Evolutionary conservation across 2,888 invertebrate genomes (phyloP).

Genomic region (Cecidostiba fungosa): DNA sequence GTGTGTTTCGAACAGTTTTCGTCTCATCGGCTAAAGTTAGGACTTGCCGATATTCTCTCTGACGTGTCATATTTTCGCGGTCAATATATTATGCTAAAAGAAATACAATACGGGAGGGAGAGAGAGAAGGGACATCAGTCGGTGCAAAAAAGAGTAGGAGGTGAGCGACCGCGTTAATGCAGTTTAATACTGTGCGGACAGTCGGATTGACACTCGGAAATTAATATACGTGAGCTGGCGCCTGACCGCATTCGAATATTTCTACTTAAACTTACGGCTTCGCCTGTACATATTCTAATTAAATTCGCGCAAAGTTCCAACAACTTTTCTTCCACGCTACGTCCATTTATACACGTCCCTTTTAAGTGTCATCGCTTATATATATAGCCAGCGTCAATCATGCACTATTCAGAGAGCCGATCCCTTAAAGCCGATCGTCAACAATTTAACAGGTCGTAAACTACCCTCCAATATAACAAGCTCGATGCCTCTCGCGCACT

Average conservation of each 20-base stretch:
- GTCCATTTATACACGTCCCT: no score
- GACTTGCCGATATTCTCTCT: no score
- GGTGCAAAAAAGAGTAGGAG: neutral
- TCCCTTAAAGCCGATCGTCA: neutral
- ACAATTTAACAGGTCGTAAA: conserved; percentile 1
- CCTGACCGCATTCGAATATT: neutral
- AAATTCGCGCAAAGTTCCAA: neutral
- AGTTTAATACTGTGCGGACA: neutral
- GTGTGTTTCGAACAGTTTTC: no score
- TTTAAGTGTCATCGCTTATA: no score
- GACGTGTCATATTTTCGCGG: no score
- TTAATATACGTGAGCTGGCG: neutral
- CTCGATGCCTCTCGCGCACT: neutral
- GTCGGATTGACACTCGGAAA: conserved; percentile 27
- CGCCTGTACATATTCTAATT: neutral
- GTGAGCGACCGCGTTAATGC: neutral
- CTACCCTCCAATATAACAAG: neutral
- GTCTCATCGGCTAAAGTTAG: no score
- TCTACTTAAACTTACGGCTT: neutral
- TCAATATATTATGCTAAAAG: neutral
- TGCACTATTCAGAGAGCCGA: neutral
- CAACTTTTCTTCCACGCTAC: neutral
- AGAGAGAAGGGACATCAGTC: neutral
- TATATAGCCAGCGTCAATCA: no score
- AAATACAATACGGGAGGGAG: no score